These are phyloP conservation scores for Ceratina australensis DNA, from an alignment of 1,140 invertebrate species.

Conservation along the genomic window DNA sequence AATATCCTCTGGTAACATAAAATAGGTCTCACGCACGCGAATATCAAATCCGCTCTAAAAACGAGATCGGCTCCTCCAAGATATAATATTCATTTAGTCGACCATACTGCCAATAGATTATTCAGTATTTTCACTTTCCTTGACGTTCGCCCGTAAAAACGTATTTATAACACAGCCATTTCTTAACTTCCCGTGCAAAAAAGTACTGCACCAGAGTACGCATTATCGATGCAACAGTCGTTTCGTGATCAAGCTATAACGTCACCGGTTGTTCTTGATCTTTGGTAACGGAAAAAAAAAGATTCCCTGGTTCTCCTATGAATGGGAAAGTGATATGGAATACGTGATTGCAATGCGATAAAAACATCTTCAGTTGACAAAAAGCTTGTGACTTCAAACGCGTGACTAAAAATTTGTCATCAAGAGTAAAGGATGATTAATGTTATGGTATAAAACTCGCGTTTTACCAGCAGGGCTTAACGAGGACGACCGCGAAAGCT, in stretches of 20 bases:
- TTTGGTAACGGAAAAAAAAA: conserved; percentile 65
- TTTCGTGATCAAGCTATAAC: background rate
- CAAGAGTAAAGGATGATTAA: too few relatives aligned
- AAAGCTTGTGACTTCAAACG: too few relatives aligned
- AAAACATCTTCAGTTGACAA: conserved; percentile 37
- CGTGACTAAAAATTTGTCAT: too few relatives aligned
- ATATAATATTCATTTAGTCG: background rate
- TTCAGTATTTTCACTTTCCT: background rate
- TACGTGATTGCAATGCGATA: conserved; percentile 52
- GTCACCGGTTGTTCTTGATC: conserved; percentile 65
- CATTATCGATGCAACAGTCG: conserved; percentile 1
- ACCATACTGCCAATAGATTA: background rate
- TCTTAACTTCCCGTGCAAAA: conserved; percentile 3
- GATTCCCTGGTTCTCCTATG: conserved; percentile 42
- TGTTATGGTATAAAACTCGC: background rate
- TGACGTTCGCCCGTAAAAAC: background rate
- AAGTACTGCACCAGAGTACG: conserved; percentile 17
- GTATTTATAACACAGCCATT: background rate
- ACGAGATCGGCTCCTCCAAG: background rate
- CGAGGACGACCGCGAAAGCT: background rate
- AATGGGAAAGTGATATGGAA: conserved; percentile 65
- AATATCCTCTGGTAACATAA: conserved; percentile 6
- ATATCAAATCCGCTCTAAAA: conserved; percentile 3
- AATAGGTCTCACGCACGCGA: background rate
- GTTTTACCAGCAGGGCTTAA: conserved; percentile 2